A percentile compares a stretch with the other conserved stretches of the same genome.
Conservation (phyloP, 2,888 invertebrate species). For the Brachypalpus laphriformis region DNA sequence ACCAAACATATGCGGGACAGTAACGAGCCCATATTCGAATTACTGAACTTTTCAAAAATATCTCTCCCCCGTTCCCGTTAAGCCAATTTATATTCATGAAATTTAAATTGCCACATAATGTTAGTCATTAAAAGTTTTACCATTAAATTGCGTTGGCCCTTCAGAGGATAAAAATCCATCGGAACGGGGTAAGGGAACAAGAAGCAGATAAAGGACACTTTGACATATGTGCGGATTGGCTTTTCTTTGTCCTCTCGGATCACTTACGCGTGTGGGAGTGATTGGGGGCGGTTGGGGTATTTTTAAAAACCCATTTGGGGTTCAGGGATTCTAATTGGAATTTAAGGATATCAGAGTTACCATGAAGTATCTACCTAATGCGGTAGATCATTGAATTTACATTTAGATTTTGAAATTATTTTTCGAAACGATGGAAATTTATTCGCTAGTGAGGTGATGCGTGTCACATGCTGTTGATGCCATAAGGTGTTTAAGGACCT, state of each 20-base stretch:
- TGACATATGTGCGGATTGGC: neutral
- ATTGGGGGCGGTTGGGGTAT: neutral
- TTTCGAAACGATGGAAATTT: neutral
- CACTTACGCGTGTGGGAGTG: neutral
- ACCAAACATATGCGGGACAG: slow-evolving; percentile 50
- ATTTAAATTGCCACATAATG: slow-evolving; percentile 70
- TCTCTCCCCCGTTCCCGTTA: slow-evolving; percentile 45
- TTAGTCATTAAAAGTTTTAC: slow-evolving; percentile 69
- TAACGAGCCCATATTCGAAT: slow-evolving; percentile 65
- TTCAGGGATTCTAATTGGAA: neutral
- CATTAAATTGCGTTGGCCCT: slow-evolving; percentile 50
- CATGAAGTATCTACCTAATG: neutral
- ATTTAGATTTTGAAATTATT: neutral
- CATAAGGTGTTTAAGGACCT: too few species aligned
- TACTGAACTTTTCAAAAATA: slow-evolving; percentile 64
- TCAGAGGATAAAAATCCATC: neutral
- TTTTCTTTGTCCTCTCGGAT: neutral
- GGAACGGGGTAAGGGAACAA: neutral
- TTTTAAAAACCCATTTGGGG: neutral
- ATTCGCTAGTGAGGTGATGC: too few species aligned
- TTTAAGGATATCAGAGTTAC: neutral
- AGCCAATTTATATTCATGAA: slow-evolving; percentile 72
- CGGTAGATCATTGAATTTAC: neutral
- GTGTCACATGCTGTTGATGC: too few species aligned
- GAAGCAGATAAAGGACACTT: neutral